phyloP scores from a whole-genome alignment of 2,888 invertebrate species.

The Mythimna loreyi region DNA sequence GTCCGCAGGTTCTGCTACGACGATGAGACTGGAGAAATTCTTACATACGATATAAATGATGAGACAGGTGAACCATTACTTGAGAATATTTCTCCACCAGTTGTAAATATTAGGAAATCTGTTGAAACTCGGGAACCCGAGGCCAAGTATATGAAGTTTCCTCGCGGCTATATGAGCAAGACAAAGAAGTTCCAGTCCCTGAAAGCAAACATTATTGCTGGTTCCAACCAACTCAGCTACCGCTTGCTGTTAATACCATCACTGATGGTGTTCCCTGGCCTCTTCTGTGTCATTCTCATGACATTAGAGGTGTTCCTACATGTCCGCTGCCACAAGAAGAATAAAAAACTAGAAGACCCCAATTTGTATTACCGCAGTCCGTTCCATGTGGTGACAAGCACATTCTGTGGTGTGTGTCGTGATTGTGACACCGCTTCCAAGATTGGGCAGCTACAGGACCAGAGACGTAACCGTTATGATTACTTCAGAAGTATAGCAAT shows the following conservation, averaged over 20 bases:
- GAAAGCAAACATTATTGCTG: constrained; percentile 81
- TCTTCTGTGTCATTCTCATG: constrained; percentile 87
- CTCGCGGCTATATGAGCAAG: constrained; percentile 75
- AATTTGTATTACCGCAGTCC: constrained; percentile 93
- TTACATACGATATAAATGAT: constrained; percentile 81
- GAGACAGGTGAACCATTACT: constrained; percentile 89
- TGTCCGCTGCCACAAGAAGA: constrained; percentile 93
- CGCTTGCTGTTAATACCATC: constrained; percentile 91
- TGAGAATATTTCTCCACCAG: constrained; percentile 52
- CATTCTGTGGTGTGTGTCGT: constrained; percentile 93
- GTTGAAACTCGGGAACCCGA: constrained; percentile 23
- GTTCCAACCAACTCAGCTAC: constrained; percentile 82
- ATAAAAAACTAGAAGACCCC: constrained; percentile 90
- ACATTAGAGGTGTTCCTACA: constrained; percentile 92
- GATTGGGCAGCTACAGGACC: constrained; percentile 92
- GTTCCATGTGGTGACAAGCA: constrained; percentile 92
- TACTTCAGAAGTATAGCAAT: constrained; percentile 80
- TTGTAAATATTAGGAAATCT: constrained; percentile 30
- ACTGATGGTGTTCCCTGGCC: constrained; percentile 90
- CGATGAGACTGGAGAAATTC: constrained; percentile 89
- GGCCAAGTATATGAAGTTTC: constrained; percentile 73
- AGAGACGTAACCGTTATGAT: constrained; percentile 86
- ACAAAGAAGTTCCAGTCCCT: constrained; percentile 80
- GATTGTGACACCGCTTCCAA: constrained; percentile 91
- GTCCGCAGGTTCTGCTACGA: constrained; percentile 79